phyloP scores from a whole-genome alignment of 35 echinoderm and acorn worm genomes.

The Acanthaster planci region DNA sequence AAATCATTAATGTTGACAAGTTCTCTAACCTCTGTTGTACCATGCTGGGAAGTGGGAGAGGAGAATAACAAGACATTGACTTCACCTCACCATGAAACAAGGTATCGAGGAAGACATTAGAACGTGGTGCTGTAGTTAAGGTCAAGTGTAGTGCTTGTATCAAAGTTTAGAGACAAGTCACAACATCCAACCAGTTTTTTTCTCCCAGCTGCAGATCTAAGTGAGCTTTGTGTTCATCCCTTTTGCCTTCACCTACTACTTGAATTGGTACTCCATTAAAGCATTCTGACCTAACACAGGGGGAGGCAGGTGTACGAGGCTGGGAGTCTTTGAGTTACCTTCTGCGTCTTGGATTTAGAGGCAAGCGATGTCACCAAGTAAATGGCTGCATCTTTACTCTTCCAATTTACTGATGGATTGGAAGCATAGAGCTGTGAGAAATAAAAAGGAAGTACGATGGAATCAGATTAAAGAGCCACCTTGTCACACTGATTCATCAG shows the following conservation, averaged over 20 bases:
- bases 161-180: neutral
- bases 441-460: neutral
- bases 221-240: no score
- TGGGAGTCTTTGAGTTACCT: conserved; percentile 37
- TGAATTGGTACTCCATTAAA: no score
- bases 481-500: no score
- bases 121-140: neutral
- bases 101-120: no score
- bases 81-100: neutral
- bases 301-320: no score
- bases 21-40: conserved; percentile 80
- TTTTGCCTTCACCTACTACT: no score
- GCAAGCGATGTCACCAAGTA: conserved; percentile 95
- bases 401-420: conserved; percentile 65
- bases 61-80: no score
- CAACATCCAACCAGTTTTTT: neutral
- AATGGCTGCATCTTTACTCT: conserved; percentile 92
- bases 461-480: neutral
- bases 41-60: conserved; percentile 67
- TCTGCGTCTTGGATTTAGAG: conserved; percentile 91
- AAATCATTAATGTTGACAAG: conserved; percentile 84
- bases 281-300: no score
- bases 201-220: no score
- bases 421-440: conserved; percentile 68
- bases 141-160: neutral